Percentiles rank a stretch among this genome's conserved stretches.
Conservation (phyloP, 2,113 vertebrate genomes). For the Carassius gibelio region DNA sequence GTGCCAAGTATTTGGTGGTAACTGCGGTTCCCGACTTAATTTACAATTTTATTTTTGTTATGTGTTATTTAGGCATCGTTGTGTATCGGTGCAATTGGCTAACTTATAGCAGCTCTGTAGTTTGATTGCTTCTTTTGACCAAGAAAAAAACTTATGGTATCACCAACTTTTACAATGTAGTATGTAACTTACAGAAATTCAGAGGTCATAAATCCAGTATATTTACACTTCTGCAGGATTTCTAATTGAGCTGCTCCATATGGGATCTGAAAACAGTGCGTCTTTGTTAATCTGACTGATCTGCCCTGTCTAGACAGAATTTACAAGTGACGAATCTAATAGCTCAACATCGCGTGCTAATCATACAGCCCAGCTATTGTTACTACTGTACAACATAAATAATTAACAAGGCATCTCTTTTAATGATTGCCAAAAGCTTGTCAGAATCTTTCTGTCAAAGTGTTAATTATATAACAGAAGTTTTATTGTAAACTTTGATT, state of each 20-base stretch:
- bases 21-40: neutral
- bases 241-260: neutral
- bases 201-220: neutral
- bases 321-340: neutral
- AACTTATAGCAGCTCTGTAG: neutral
- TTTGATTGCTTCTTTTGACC: neutral
- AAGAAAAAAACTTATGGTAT: neutral
- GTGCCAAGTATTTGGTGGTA: conserved; percentile 6
- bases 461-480: neutral
- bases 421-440: neutral
- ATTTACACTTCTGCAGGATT: neutral
- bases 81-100: neutral
- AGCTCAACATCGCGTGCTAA: neutral
- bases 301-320: conserved; percentile 8
- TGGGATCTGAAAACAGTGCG: neutral
- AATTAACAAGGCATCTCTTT: neutral
- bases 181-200: neutral
- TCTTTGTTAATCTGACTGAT: conserved; percentile 11
- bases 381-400: neutral
- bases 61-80: neutral
- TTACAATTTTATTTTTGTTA: neutral
- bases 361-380: neutral
- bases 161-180: neutral
- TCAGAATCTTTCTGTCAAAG: neutral
- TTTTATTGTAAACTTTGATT: neutral